These are phyloP conservation scores for Trididemnum clinides DNA, from an alignment of 23 tunicate genomes.

Conservation along the genomic window DNA sequence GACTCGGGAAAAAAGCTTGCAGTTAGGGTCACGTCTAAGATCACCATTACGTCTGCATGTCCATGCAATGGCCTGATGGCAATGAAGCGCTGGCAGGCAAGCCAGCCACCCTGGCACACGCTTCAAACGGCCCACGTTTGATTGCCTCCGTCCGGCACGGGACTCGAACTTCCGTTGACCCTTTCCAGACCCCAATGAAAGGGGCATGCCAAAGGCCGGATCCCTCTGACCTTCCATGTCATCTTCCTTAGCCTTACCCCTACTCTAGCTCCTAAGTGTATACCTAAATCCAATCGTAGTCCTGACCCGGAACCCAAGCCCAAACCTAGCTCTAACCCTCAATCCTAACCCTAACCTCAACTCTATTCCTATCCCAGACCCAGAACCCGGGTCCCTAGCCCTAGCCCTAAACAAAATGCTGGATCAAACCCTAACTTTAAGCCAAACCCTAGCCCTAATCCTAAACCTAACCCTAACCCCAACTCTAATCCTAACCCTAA, in stretches of 20 bases:
- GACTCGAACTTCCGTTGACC: too few relatives aligned
- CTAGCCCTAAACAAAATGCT: slow-evolving; percentile 33
- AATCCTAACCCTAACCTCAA: slow-evolving; percentile 49
- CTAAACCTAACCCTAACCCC: slow-evolving; percentile 53
- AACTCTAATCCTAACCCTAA: slow-evolving; percentile 42
- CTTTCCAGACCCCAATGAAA: too few relatives aligned
- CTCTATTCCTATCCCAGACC: slow-evolving; percentile 16
- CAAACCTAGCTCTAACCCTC: slow-evolving; percentile 47
- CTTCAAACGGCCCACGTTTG: too few relatives aligned
- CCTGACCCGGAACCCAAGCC: slow-evolving; percentile 46
- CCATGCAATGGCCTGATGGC: too few relatives aligned
- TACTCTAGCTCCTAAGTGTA: slow-evolving; percentile 37
- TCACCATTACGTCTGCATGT: too few relatives aligned
- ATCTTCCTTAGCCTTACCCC: slow-evolving; percentile 37
- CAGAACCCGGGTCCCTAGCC: slow-evolving; percentile 13
- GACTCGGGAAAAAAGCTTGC: too few relatives aligned
- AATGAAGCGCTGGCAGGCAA: too few relatives aligned
- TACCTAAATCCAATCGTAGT: slow-evolving; percentile 40
- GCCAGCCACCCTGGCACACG: too few relatives aligned
- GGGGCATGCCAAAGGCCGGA: not conserved
- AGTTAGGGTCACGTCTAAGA: too few relatives aligned
- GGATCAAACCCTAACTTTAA: slow-evolving; percentile 43
- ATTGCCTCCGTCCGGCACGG: too few relatives aligned
- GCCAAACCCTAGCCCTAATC: slow-evolving; percentile 51
- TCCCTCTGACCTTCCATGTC: slow-evolving; percentile 6